These are phyloP conservation scores for Octodon degus DNA, from an alignment of 2,113 vertebrate genomes.

Conservation along the genomic window DNA sequence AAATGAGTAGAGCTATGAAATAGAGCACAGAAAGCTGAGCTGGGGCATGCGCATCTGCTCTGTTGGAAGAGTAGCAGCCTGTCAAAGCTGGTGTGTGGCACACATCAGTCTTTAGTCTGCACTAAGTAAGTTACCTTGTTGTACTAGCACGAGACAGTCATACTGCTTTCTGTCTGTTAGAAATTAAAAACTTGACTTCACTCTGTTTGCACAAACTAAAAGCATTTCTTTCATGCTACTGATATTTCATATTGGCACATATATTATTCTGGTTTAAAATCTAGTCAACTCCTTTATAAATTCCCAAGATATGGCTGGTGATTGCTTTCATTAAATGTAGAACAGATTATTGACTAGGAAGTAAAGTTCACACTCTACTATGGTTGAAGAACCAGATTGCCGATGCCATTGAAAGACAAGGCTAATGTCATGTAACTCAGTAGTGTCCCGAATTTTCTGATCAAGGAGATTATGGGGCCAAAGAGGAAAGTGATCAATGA, in stretches of 20 bases:
- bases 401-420: not conserved
- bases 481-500: too few relatives aligned
- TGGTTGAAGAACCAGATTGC: not conserved
- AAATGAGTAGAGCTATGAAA: not conserved
- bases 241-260: not conserved
- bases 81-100: not conserved
- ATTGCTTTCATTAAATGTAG: not conserved
- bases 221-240: not conserved
- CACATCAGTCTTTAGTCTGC: not conserved
- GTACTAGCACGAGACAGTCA: not conserved
- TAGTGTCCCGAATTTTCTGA: too few relatives aligned
- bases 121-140: not conserved
- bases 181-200: not conserved
- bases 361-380: not conserved
- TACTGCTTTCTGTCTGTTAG: not conserved
- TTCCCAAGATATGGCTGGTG: not conserved
- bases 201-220: not conserved
- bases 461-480: too few relatives aligned
- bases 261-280: not conserved
- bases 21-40: not conserved
- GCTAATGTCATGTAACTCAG: too few relatives aligned
- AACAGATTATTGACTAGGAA: not conserved
- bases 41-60: not conserved
- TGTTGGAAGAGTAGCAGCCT: constrained; percentile 20
- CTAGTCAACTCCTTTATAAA: not conserved